phyloP scores from a whole-genome alignment of 92 coral and sea anemone genomes.

The Porites evermanni region DNA sequence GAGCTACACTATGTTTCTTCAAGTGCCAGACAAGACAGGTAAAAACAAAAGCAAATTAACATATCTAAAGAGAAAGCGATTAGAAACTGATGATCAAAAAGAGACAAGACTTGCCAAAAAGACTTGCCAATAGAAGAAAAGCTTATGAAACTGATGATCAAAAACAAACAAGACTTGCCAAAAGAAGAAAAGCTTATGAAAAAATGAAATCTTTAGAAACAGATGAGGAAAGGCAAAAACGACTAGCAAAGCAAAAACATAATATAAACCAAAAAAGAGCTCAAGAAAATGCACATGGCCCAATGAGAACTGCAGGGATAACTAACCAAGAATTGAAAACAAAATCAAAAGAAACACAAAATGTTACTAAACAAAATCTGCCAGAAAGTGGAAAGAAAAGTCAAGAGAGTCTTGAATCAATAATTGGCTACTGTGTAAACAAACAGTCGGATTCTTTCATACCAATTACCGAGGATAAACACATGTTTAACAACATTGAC shows the following conservation, averaged over 20 bases:
- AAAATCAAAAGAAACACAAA: background rate
- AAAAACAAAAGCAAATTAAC: background rate
- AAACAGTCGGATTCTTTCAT: conserved; percentile 27
- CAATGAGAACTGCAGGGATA: conserved; percentile 7
- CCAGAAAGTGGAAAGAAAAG: conserved; percentile 17
- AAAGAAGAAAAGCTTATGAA: conserved; percentile 11
- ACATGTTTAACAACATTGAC: conserved; percentile 15
- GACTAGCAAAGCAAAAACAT: conserved; percentile 42
- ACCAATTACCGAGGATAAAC: background rate
- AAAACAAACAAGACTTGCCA: conserved; percentile 31
- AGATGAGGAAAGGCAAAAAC: conserved; percentile 34
- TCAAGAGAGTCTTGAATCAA: conserved; percentile 10
- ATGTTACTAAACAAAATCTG: conserved; percentile 1
- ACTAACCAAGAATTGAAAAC: conserved; percentile 10
- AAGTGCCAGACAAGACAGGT: background rate
- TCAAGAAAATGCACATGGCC: conserved; percentile 21
- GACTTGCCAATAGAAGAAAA: conserved; percentile 27
- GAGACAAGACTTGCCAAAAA: conserved; percentile 32
- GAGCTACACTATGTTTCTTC: background rate
- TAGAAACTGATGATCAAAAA: conserved; percentile 31
- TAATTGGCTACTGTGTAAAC: conserved; percentile 15
- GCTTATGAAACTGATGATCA: conserved; percentile 28
- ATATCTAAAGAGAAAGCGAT: background rate
- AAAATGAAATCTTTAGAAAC: conserved; percentile 9
- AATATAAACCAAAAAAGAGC: conserved; percentile 16